Evolutionary conservation across 2,113 vertebrate species (phyloP).

Genomic region (Mellivora capensis): DNA sequence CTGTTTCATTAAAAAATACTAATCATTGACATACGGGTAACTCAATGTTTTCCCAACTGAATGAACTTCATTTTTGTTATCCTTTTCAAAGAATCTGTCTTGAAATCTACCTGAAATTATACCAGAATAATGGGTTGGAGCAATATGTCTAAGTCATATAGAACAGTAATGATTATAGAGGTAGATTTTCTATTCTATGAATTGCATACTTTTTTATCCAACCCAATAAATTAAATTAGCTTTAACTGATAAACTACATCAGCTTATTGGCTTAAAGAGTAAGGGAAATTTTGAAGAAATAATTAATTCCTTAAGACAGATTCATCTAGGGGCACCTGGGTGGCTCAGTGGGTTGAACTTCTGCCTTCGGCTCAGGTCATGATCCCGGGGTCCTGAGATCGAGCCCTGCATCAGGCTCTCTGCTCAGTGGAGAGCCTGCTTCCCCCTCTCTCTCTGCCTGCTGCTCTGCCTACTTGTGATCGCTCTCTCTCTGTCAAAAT

Average conservation of each 20-base stretch:
- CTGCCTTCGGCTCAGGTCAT: too few species aligned
- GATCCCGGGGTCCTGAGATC: too few species aligned
- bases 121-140: not conserved
- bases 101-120: not conserved
- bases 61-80: not conserved
- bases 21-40: not conserved
- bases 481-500: too few species aligned
- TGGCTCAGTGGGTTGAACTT: too few species aligned
- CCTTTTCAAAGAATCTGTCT: not conserved
- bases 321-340: not conserved
- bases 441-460: too few species aligned
- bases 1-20: not conserved
- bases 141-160: not conserved
- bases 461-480: too few species aligned
- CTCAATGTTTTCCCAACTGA: fast-evolving
- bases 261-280: not conserved
- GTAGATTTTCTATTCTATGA: not conserved
- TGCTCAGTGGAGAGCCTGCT: too few species aligned
- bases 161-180: not conserved
- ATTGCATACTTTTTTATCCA: not conserved
- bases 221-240: not conserved
- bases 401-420: too few species aligned
- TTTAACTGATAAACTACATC: not conserved
- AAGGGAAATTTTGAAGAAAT: not conserved
- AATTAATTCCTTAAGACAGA: not conserved